Evolutionary conservation across 2,113 vertebrate species (phyloP).

Genomic region (Ceyx margarethae): DNA sequence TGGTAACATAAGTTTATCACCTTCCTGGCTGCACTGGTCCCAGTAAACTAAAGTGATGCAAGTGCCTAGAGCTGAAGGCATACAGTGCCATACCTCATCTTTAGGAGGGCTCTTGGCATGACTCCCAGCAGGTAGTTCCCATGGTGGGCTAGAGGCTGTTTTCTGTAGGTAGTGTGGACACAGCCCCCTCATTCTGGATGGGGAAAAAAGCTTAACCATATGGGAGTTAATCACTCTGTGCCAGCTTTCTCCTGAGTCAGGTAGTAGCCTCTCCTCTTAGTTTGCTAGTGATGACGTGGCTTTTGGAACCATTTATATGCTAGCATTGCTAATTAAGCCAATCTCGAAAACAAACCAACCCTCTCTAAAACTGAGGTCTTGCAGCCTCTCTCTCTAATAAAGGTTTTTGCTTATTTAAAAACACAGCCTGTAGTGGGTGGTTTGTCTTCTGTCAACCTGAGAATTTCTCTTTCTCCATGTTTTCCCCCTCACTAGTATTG

Average conservation of each 20-base stretch:
- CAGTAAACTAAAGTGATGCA: neutral
- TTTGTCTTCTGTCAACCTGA: neutral
- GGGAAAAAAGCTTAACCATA: neutral
- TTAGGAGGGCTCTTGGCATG: neutral
- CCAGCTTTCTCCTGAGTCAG: neutral
- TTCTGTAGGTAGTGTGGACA: accelerated
- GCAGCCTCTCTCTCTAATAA: neutral
- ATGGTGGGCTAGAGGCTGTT: neutral
- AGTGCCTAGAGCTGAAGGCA: neutral
- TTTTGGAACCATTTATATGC: neutral
- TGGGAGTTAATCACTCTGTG: neutral
- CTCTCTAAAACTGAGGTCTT: neutral
- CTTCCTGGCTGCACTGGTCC: neutral
- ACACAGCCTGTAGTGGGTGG: neutral
- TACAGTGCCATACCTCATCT: neutral
- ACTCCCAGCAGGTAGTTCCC: neutral
- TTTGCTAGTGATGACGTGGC: accelerated
- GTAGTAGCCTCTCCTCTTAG: neutral
- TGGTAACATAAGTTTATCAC: neutral
- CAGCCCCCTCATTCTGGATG: neutral
- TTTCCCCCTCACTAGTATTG: neutral
- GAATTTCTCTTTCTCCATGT: neutral
- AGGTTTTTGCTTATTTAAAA: neutral
- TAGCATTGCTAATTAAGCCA: neutral
- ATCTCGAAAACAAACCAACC: neutral